These are phyloP conservation scores for Urechis unicinctus DNA, from an alignment of 2,888 invertebrate genomes.

Conservation along the genomic window DNA sequence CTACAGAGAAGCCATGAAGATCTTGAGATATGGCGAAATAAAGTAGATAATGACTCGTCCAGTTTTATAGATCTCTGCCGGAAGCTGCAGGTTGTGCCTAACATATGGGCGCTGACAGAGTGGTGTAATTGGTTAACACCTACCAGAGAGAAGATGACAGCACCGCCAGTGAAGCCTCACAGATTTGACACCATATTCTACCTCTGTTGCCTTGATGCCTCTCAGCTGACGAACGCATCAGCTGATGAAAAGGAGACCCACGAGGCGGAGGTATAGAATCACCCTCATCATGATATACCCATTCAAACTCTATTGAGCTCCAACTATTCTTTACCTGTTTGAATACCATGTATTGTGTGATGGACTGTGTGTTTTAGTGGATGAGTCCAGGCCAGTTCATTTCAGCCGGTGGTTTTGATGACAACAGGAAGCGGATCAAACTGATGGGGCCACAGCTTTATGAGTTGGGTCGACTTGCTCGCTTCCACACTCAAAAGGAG, in stretches of 20 bases:
- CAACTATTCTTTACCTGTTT: neutral
- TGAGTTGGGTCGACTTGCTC: conserved; percentile 9
- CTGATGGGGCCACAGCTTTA: conserved; percentile 19
- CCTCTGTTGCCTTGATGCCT: conserved; percentile 18
- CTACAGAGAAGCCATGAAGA: neutral
- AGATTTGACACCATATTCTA: conserved; percentile 24
- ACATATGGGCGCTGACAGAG: conserved; percentile 70
- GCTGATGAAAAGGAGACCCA: neutral
- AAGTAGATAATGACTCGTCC: conserved; percentile 59
- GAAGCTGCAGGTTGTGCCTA: conserved; percentile 66
- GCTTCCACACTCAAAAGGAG: conserved; percentile 3
- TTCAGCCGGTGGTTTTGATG: neutral
- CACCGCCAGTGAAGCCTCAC: neutral
- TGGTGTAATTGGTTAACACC: conserved; percentile 84
- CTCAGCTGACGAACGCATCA: neutral
- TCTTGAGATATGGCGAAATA: conserved; percentile 12
- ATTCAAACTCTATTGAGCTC: neutral
- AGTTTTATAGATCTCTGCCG: conserved; percentile 67
- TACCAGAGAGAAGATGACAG: neutral
- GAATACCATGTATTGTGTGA: neutral
- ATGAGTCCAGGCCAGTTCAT: conserved; percentile 8
- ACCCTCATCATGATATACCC: neutral
- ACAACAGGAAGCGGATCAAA: neutral
- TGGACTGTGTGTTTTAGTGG: too few species aligned
- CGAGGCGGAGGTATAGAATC: neutral